phyloP scores from a whole-genome alignment of 2,888 invertebrate genomes.

The Conistra vaccinii region DNA sequence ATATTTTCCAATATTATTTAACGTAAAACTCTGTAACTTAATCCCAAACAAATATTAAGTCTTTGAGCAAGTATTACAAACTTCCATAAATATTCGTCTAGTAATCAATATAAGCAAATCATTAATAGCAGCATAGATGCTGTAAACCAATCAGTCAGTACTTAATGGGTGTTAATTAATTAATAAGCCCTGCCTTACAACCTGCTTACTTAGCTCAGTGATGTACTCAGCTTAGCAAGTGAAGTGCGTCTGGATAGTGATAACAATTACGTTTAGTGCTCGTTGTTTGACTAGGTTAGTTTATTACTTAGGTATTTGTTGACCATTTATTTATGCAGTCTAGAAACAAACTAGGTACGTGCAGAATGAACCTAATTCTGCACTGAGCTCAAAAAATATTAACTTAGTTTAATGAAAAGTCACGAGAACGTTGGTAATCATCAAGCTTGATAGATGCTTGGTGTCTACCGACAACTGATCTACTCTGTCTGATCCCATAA shows the following conservation, averaged over 20 bases:
- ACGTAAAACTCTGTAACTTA: too few species aligned
- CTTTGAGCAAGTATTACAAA: not conserved
- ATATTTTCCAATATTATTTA: not conserved
- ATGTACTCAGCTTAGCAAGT: conserved; percentile 4
- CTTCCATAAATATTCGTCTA: conserved; percentile 6
- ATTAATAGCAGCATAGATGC: conserved; percentile 37
- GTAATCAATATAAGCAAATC: conserved; percentile 22
- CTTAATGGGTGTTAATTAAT: conserved; percentile 49
- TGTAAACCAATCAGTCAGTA: conserved; percentile 46
- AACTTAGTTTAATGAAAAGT: too few species aligned
- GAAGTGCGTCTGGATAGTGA: conserved; percentile 21
- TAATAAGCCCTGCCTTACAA: conserved; percentile 19
- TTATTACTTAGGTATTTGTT: not conserved
- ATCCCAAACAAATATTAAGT: not conserved
- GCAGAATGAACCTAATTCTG: too few species aligned
- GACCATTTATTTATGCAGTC: not conserved
- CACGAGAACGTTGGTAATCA: not conserved
- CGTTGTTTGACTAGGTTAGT: conserved; percentile 1
- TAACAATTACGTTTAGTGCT: conserved; percentile 7
- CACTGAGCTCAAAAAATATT: not conserved
- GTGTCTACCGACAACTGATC: not conserved
- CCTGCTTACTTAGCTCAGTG: not conserved
- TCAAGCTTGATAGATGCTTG: not conserved
- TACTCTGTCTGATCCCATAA: not conserved
- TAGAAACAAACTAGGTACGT: not conserved